Base-by-base conservation (phyloP, 2,888 invertebrate genomes). In the Anthophora plumipes region DNA sequence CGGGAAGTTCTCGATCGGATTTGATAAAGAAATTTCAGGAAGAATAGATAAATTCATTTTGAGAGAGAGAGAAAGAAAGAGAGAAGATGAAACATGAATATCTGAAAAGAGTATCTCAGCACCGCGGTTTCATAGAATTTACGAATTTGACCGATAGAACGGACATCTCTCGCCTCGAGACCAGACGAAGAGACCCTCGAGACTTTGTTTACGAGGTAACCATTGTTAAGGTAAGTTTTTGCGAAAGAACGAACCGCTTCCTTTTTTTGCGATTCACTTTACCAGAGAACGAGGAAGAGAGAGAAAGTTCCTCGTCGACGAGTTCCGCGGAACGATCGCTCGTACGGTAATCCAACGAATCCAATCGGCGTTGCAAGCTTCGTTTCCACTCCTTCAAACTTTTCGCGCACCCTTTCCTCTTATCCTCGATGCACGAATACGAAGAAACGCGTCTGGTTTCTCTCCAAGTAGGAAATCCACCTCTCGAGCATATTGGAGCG, bases 161-260 rank as follows among this genome's bases (percentile, higher is more conserved):
- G 59, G 59, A 60, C 57, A 77, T 61, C 67, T 60, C 64, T 63
- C 67, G 41, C 37, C 67, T 54, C 48, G 59, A 9, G 52, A 57
- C 74, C n/a, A 31, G 31, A 31, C 1, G 31, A 31, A 4, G 71
- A 77, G 78, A 78, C 69, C 64, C 63, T 72, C 50, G 71, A 73
- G 87, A 80, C 83, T 85, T 83, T 85, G 80, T 86, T 85, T 86
- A 72, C 85, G 80, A 68, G 76, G 79, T 80, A 75, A 64, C 70
- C 74, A 74, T 85, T 77, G 77, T 81, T 77, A 64, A 79, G 11
- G 75, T 73, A 73, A 85, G 79, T 83, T 79, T 71, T 60, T 43
- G 57, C 66, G 41, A 39, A 61, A 41, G 54, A 60, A 63, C 48
- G 66, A 67, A 31, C 64, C 52, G 59, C n/a, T 50, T 72, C 77